These are phyloP conservation scores for Tychaedon coryphoeus DNA, from an alignment of 2,113 vertebrate genomes.

Conservation along the genomic window DNA sequence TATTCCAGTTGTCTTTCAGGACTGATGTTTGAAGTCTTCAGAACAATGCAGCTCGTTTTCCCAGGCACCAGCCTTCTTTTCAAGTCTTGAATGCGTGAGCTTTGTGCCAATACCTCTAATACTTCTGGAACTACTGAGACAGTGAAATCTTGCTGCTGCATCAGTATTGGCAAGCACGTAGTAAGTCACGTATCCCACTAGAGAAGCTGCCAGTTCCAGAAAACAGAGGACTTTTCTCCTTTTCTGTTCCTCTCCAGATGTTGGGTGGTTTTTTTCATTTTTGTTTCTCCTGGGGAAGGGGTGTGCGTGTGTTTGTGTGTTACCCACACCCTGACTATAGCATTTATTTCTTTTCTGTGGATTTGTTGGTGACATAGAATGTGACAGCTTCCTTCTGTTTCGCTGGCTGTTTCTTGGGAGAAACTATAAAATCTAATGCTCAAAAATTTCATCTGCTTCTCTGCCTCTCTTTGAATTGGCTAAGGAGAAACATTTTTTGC, in stretches of 20 bases:
- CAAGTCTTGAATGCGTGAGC: not conserved
- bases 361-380: not conserved
- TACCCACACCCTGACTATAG: not conserved
- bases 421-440: not conserved
- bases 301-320: not conserved
- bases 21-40: not conserved
- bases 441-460: not conserved
- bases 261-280: not conserved
- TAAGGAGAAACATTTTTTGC: not conserved
- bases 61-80: not conserved
- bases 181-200: not conserved
- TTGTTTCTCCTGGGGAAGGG: not conserved
- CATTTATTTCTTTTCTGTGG: not conserved
- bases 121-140: not conserved
- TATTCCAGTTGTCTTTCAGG: not conserved
- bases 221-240: not conserved
- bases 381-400: not conserved
- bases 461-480: not conserved
- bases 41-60: not conserved
- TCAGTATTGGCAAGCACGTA: not conserved
- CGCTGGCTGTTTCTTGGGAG: not conserved
- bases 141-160: not conserved
- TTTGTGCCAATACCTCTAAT: not conserved
- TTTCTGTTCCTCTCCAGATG: not conserved
- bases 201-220: not conserved